phyloP scores from a whole-genome alignment of 2,797 vertebrate genomes.

The Trachurus trachurus region DNA sequence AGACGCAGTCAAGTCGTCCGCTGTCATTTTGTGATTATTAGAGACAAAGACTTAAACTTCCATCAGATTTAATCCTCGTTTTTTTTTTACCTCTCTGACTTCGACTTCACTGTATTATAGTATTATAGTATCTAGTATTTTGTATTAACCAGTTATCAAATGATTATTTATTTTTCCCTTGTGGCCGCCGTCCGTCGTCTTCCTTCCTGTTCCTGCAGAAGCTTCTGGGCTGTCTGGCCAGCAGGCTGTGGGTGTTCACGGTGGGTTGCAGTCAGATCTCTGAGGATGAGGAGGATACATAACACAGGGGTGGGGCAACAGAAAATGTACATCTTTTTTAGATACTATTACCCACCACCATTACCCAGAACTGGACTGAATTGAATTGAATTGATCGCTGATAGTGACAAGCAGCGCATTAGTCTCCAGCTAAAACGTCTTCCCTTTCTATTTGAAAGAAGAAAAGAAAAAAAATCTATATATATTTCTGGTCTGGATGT shows the following conservation, averaged over 20 bases:
- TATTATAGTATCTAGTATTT: neutral
- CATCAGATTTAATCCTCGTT: neutral
- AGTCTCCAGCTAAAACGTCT: neutral
- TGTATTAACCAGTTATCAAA: neutral
- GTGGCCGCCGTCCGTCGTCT: constrained; percentile 9
- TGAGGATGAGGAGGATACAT: constrained; percentile 47
- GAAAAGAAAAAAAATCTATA: too few relatives aligned
- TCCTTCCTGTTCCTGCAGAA: constrained; percentile 50
- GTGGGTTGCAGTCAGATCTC: constrained; percentile 62
- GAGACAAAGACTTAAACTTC: constrained; percentile 21
- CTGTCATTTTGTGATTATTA: neutral
- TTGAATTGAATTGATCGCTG: neutral
- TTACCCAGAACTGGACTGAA: too few relatives aligned
- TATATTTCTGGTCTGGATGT: neutral
- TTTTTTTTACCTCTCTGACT: neutral
- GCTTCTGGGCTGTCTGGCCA: constrained; percentile 70
- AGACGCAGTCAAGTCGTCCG: neutral
- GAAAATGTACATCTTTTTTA: constrained; percentile 42
- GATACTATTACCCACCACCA: constrained; percentile 5
- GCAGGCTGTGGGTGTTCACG: constrained; percentile 67
- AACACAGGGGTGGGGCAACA: constrained; percentile 75
- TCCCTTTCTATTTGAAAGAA: too few relatives aligned
- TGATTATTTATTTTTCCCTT: neutral
- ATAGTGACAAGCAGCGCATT: neutral
- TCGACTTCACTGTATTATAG: neutral